Conservation (phyloP, 2,797 vertebrate species). For the Chanos chanos region DNA sequence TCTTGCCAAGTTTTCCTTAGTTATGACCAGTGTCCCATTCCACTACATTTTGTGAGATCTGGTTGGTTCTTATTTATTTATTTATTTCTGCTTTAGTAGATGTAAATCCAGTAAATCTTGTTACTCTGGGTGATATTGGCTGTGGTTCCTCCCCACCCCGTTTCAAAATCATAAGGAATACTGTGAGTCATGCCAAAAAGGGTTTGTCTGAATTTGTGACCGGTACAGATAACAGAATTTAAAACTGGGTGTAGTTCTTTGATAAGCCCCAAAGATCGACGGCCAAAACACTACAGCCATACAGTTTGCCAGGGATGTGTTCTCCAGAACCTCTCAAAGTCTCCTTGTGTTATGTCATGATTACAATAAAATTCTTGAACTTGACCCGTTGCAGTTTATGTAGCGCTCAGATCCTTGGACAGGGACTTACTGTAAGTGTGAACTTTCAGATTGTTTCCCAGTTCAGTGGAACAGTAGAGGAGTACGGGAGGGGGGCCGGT, state of each 20-base stretch:
- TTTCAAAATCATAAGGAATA: neutral
- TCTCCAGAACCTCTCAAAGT: conserved; percentile 35
- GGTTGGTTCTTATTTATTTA: conserved; percentile 14
- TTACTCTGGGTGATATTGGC: no score
- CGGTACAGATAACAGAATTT: conserved; percentile 19
- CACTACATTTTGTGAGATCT: conserved; percentile 3
- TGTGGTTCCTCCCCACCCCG: conserved; percentile 42
- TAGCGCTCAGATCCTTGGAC: no score
- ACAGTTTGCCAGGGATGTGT: conserved; percentile 33
- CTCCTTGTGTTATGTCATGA: conserved; percentile 54
- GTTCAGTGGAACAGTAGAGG: no score
- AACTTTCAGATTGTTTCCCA: no score
- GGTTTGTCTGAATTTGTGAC: conserved; percentile 45
- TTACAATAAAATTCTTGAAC: conserved; percentile 69
- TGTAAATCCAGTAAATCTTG: conserved; percentile 32
- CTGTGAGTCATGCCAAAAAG: conserved; percentile 36
- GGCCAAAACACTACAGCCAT: neutral
- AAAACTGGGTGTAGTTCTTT: conserved; percentile 39
- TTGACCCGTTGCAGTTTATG: neutral
- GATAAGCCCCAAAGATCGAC: neutral
- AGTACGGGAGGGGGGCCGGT: no score
- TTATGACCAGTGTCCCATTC: neutral
- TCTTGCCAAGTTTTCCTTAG: neutral
- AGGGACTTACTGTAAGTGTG: no score
- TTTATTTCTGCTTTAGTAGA: neutral